Base-by-base conservation (phyloP, 2,113 vertebrate species). In the Butorides virescens region DNA sequence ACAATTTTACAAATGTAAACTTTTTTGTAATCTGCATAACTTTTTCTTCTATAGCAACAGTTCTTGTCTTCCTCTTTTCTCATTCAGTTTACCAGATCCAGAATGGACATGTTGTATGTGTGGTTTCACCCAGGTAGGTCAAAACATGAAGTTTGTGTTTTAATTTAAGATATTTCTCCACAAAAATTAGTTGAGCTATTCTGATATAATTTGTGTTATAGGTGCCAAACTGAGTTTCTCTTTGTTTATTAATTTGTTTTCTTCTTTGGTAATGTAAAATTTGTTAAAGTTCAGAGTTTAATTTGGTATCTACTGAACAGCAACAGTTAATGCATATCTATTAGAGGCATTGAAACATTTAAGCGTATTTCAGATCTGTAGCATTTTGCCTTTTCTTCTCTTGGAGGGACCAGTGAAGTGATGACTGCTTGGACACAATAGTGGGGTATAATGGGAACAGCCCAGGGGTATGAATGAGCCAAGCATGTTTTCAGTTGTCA, bases 61-160 rank as follows among this genome's bases (percentile, higher is more conserved):
- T 72, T 77, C 44, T 70, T 66, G 13, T n/a, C 59, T 53, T 79
- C 44, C 26, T 85, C 26, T 62, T 36, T 68, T 34, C 74, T 26
- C 70, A 27, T 83, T 74, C 75, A 96, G 97, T 90, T 81, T 95
- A 74, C 95, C 95, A 65, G 97, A 97, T 78, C 93, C 93, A 55
- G 78, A 95, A 71, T 49, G 72, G 42, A 97, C 90, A 52, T 93
- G 95, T 78, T 93, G 95, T 78, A 96, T 96, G 90, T 97, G 97
- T 93, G 93, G 94, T 49, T 95, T 97, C 72, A 93, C 97, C 81
- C 97, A 97, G 93, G 95, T 96, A 96, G 14, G 91, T 88, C 49
- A 39, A 65, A 61, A 66, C 66, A 42, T 44, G 37, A 11, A 49
- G 26, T 67, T 47, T 74, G 32, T 53, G 17, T 79, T 65, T 88